phyloP scores from a whole-genome alignment of 2,113 vertebrate species.

The Nothoprocta perdicaria region DNA sequence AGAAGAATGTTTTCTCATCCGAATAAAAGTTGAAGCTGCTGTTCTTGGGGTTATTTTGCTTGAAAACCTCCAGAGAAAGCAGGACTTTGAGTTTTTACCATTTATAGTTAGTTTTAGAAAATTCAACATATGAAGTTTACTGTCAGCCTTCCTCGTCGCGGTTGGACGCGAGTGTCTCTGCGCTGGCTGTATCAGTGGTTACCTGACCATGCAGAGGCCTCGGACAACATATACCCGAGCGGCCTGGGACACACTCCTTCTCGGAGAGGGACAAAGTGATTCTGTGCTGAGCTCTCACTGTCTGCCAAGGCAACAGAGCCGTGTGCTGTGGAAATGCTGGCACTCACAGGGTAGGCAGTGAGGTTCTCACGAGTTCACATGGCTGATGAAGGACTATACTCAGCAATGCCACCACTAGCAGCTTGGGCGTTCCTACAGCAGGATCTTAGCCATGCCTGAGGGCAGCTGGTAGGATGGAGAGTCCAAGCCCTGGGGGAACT shows the following conservation, averaged over 20 bases:
- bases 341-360: not conserved
- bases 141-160: not conserved
- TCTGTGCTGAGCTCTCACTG: not conserved
- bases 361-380: not conserved
- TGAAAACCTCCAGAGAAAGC: slow-evolving; percentile 75
- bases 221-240: not conserved
- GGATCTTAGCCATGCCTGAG: not conserved
- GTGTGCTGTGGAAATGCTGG: not conserved
- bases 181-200: not conserved
- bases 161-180: not conserved
- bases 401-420: not conserved
- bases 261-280: not conserved
- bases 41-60: slow-evolving; percentile 72
- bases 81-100: slow-evolving; percentile 76
- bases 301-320: not conserved
- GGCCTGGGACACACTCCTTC: not conserved
- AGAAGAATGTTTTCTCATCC: slow-evolving; percentile 75
- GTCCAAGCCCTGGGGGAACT: not conserved
- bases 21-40: slow-evolving; percentile 64
- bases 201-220: not conserved
- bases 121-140: slow-evolving; percentile 54
- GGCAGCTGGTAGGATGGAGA: not conserved
- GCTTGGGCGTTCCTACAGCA: not conserved
- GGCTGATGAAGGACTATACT: not conserved
- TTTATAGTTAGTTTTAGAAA: slow-evolving; percentile 77